Evolutionary conservation across 2,888 invertebrate genomes (phyloP), one percentile per base, ranked within the genome.

Genomic region (Penaeus monodon): DNA sequence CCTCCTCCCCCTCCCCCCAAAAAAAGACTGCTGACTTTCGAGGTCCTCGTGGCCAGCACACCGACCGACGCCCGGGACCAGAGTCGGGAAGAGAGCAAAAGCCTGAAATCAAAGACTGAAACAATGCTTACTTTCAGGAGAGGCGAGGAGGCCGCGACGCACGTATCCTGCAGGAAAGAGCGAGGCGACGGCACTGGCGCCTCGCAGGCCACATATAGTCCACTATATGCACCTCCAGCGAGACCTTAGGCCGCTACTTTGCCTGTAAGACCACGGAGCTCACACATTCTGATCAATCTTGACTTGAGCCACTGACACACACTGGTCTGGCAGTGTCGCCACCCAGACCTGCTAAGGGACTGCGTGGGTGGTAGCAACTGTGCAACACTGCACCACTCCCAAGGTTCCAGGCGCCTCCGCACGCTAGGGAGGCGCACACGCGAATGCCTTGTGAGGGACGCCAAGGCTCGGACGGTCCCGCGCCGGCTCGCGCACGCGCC

Each of bases 401-500:
- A 80, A 63, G 76, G 29, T 74, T 38, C 81, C 86, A 44, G 68
- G 85, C 81, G 81, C 86, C 81, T 81, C 86, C 86, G 81, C 77
- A 65, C 76, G 77, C 81, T 68, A 44, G 57, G 81, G 77, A 86
- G 76, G 81, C 81, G 74, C 86, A 86, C 86, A 86, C 86, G 86
- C 86, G 86, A 86, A 77, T 86, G 86, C 77, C 66, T 74, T 20
- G 81, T 63, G 70, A 70, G 85, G 70, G 85, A 79, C 85, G 85
- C 85, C 49, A 73, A 79, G 79, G 79, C 85, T 79, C 70, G 33
- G 65, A 85, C 49, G 85, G 85, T 68, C 85, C 85, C 66, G 85
- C 79, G 79, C 85, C 76, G 78, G 85, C 85, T 74, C 85, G 85
- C 85, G 85, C 85, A 85, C 85, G 85, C 85, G 85, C 81, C 74